Evolutionary conservation across 1,140 invertebrate species (phyloP), one percentile per base, ranked within the genome.

Genomic region (Magallana gigas): DNA sequence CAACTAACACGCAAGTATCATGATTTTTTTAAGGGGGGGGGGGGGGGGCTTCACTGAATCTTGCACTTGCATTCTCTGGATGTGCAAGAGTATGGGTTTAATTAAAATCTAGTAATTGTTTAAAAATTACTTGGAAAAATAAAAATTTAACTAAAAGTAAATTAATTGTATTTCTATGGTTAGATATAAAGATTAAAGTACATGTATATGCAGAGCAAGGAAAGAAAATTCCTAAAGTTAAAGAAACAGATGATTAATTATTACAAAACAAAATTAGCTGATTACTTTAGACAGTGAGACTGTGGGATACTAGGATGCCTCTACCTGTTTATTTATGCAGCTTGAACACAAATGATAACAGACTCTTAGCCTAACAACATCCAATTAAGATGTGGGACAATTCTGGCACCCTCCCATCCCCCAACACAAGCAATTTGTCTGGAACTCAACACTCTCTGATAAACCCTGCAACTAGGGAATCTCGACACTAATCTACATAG

Each of bases 211-310:
- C 36, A 48, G 36, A 48, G 36, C 36, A 48, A 48, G 36, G 5
- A 48, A 5, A 48, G 36, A 4, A 48, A 3, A 48, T 48, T 48
- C 36, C 36, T 62, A 58, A 16, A 6, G n/a, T 86, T 1, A 89
- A 87, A 8, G 86, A 86, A 16, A 85, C 89, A n/a, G 81, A 85
- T 4, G 85, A 76, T 8, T 88, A 86, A n/a, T 84, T 88, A 12
- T 16, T 90, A 68, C 84, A 8, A 58, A 90, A 18, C 84, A 76
- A 9, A 85, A 82, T 48, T 57, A 84, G 59, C 80, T 5, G 36
- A 48, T 48, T 48, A 48, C 36, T 48, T 48, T 48, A 48, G 36
- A 48, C 36, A 48, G 36, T 48, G 2, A 48, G 36, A 48, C 36
- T 48, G 36, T 48, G 36, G 36, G 36, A 48, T 48, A 48, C 36